phyloP scores from a whole-genome alignment of 2,113 vertebrate species.

The Oceanites oceanicus region DNA sequence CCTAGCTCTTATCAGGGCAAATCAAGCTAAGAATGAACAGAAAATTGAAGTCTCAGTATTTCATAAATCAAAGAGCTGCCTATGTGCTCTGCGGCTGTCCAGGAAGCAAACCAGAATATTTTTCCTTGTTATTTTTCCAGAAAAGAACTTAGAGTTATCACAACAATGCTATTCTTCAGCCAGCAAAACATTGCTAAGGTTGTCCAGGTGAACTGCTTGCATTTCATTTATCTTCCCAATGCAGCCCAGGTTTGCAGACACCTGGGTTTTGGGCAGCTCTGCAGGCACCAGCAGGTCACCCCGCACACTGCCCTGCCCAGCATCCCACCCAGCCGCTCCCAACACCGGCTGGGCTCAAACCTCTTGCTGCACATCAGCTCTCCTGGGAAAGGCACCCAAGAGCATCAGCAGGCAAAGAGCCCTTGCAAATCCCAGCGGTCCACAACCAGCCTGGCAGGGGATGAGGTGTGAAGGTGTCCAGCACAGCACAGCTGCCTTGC shows the following conservation, averaged over 20 bases:
- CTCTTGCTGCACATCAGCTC: rapidly evolving
- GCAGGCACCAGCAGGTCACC: neutral
- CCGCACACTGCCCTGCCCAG: neutral
- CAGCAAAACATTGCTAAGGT: neutral
- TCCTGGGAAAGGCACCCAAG: neutral
- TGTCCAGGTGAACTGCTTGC: neutral
- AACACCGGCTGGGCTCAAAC: neutral
- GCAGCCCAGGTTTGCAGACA: neutral
- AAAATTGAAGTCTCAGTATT: neutral
- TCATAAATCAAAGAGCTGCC: neutral
- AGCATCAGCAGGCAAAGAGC: neutral
- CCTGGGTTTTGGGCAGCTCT: neutral
- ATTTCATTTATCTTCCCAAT: neutral
- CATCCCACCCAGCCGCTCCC: neutral
- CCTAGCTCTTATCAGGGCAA: neutral
- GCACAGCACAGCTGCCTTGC: neutral
- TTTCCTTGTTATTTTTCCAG: neutral
- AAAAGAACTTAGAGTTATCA: neutral
- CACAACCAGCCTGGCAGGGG: neutral
- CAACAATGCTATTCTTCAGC: neutral
- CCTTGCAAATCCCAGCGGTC: neutral
- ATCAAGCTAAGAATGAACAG: neutral
- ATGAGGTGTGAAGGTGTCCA: neutral
- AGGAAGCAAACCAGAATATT: neutral
- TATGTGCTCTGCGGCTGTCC: neutral